Conservation (phyloP, 64 coral and sea anemone genomes). For the Pachyseris speciosa region DNA sequence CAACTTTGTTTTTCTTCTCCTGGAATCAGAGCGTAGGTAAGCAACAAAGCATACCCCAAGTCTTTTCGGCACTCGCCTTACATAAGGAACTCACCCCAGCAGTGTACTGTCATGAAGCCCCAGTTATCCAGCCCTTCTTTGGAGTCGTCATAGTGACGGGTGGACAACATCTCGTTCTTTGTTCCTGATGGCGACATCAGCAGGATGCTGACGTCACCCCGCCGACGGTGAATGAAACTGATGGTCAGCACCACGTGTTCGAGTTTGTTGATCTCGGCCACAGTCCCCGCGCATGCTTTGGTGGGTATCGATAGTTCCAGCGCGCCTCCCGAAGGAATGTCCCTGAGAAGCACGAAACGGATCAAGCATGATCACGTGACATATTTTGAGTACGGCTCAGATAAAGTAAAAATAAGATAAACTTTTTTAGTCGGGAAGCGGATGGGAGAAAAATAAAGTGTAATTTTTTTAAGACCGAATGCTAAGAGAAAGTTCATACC, state of each 20-base stretch:
- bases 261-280: conserved; percentile 81
- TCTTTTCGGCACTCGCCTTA: too few species aligned
- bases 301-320: conserved; percentile 87
- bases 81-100: conserved; percentile 76
- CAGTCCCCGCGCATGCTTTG: conserved; percentile 74
- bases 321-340: conserved; percentile 85
- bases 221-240: conserved; percentile 98
- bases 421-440: too few species aligned
- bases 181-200: conserved; percentile 97
- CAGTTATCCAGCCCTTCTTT: conserved; percentile 99
- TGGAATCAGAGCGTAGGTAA: too few species aligned
- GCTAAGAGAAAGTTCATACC: too few species aligned
- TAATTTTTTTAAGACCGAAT: too few species aligned
- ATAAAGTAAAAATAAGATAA: too few species aligned
- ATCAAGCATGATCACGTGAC: too few species aligned
- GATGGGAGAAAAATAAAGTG: too few species aligned
- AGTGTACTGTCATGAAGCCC: conserved; percentile 99
- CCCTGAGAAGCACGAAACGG: conserved; percentile 42
- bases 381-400: too few species aligned
- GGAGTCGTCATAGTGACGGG: conserved; percentile 96
- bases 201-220: conserved; percentile 93
- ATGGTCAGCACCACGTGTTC: conserved; percentile 96
- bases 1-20: too few species aligned
- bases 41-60: too few species aligned
- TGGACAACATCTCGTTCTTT: conserved; percentile 98